Evolutionary conservation across 2,888 invertebrate species (phyloP), one percentile per base, ranked within the genome.

Genomic region (Eurois occulta): DNA sequence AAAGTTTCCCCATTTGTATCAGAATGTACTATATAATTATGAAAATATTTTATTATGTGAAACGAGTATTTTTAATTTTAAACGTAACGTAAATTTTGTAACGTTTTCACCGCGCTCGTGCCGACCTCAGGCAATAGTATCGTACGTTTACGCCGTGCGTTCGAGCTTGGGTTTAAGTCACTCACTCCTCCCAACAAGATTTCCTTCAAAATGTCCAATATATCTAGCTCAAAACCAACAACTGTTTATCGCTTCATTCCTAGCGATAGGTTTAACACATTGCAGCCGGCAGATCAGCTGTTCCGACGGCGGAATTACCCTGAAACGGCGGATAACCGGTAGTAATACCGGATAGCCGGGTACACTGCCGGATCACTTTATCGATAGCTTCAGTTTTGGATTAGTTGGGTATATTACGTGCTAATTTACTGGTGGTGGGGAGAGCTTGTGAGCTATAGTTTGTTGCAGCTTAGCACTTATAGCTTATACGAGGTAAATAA

Each of bases 371-470:
- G 71, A 86, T 84, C 78, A 71, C 82, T 84, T 80, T 85, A 86
- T 86, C 80, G 80, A 85, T 85, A 74, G 86, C 69, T 77, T 72
- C 80, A 80, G 46, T 86, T 86, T 75, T 74, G 85, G 84, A 80
- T 83, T 85, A 86, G 66, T 41, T 70, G 69, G 46, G 72, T 77
- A 72, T 85, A 78, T 83, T 71, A 78, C 43, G 78, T 86, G 86
- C 64, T 82, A 85, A 85, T 85, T 81, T 85, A 81, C 65, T 72
- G 72, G 16, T 66, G 41, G 18, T 48, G 16, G 60, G 16, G 38
- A 77, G 43, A 52, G 66, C 1, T 64, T 46, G 46, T 46, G n/a
- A 16, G 41, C 13, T 80, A 28, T 28, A 28, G 10, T 75, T 32
- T 76, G 24, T 18, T 46, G n/a, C 24, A 18, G 52, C 35, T 35